phyloP scores from a whole-genome alignment of 2,888 invertebrate genomes.

The Lasioglossum oenotherae region DNA sequence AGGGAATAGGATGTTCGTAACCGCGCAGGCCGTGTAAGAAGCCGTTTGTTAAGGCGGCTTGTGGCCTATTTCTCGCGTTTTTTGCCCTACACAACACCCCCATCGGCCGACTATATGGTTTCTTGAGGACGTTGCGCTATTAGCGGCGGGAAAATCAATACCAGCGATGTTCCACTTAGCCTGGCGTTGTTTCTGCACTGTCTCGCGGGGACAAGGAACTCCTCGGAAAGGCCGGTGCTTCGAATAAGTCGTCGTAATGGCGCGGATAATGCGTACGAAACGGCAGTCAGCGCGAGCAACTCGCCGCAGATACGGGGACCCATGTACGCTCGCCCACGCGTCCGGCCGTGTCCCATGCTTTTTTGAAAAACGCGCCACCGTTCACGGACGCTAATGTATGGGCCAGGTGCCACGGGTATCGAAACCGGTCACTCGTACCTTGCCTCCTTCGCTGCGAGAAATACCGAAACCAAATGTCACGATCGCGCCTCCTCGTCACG shows the following conservation, averaged over 20 bases:
- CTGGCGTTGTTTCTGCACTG: constrained; percentile 39
- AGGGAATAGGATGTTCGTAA: not conserved
- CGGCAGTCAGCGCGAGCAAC: constrained; percentile 14
- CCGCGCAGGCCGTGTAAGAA: not conserved
- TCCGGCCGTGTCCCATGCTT: not conserved
- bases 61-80: constrained; percentile 29
- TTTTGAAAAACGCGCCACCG: constrained; percentile 37
- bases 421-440: not conserved
- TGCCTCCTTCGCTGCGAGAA: not conserved
- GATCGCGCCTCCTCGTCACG: not conserved
- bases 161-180: constrained; percentile 57
- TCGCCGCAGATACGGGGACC: constrained; percentile 31
- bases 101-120: constrained; percentile 48
- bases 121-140: constrained; percentile 58
- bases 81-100: constrained; percentile 31
- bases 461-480: constrained; percentile 1
- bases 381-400: constrained; percentile 6
- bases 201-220: constrained; percentile 9
- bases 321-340: constrained; percentile 42
- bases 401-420: constrained; percentile 23
- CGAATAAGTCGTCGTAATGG: constrained; percentile 32
- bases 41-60: not conserved
- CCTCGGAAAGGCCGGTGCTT: not conserved
- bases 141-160: constrained; percentile 57
- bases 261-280: constrained; percentile 30